Percentiles rank a stretch among this genome's conserved stretches.
Evolutionary conservation across 2,888 invertebrate genomes (phyloP).

Genomic region (Cephus nigrinus): DNA sequence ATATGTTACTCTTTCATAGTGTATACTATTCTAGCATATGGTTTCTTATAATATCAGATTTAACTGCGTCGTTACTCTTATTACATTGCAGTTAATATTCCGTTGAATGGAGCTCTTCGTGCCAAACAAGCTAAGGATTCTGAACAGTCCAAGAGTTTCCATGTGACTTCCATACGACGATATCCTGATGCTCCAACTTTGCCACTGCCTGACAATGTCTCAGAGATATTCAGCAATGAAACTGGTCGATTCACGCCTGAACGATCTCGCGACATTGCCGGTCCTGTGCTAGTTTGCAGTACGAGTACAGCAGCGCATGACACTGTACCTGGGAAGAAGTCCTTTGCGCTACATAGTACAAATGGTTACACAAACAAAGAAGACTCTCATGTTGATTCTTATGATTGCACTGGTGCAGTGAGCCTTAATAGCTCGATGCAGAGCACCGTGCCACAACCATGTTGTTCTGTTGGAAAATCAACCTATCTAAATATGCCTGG

Average conservation of each 20-base stretch:
- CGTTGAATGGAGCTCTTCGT: neutral
- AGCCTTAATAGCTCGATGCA: conserved; percentile 79
- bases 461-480: conserved; percentile 65
- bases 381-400: conserved; percentile 72
- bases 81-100: too few relatives aligned
- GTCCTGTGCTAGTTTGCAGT: conserved; percentile 71
- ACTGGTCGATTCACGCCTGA: conserved; percentile 75
- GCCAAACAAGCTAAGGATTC: conserved; percentile 20
- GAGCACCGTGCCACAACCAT: conserved; percentile 79
- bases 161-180: conserved; percentile 67
- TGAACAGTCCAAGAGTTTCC: conserved; percentile 54
- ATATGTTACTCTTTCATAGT: too few relatives aligned
- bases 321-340: conserved; percentile 45
- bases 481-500: conserved; percentile 83
- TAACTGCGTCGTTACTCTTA: too few relatives aligned
- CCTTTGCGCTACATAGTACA: neutral
- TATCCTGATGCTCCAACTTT: conserved; percentile 70
- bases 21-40: too few relatives aligned
- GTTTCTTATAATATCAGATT: too few relatives aligned
- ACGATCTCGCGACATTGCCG: conserved; percentile 74
- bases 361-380: neutral
- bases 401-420: conserved; percentile 76
- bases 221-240: conserved; percentile 75
- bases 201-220: conserved; percentile 73
- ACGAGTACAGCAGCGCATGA: conserved; percentile 28